These are phyloP conservation scores for Campopleginae sp. DNA, from an alignment of 2,888 invertebrate genomes.

Conservation along the genomic window DNA sequence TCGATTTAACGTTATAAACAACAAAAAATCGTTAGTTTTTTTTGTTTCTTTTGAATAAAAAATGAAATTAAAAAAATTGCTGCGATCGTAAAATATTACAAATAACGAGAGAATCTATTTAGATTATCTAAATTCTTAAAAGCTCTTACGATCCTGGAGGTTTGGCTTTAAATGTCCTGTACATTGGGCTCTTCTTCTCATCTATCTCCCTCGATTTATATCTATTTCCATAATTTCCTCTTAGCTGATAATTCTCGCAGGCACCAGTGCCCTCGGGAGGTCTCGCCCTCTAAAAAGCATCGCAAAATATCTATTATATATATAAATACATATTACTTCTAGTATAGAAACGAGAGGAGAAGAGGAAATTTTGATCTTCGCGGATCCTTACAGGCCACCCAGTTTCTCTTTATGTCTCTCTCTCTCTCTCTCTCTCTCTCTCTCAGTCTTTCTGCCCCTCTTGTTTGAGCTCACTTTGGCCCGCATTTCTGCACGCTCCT, in stretches of 20 bases:
- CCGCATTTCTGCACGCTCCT: slow-evolving; percentile 63
- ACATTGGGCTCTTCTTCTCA: slow-evolving; percentile 49
- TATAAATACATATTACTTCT: slow-evolving; percentile 42
- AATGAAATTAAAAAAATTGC: too few relatives aligned
- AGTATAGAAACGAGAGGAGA: slow-evolving; percentile 59
- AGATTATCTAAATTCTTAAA: not conserved
- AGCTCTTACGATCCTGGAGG: too few relatives aligned
- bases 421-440: not conserved
- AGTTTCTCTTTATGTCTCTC: not conserved
- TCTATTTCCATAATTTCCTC: slow-evolving; percentile 83
- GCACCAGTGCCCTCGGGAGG: slow-evolving; percentile 58
- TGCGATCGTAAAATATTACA: not conserved
- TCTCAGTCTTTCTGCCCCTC: not conserved
- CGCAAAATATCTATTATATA: slow-evolving; percentile 62
- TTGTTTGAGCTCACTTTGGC: slow-evolving; percentile 60
- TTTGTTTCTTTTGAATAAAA: too few relatives aligned
- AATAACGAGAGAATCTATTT: not conserved
- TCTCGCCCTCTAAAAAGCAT: slow-evolving; percentile 22
- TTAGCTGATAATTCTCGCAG: slow-evolving; percentile 81
- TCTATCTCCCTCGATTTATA: slow-evolving; percentile 78
- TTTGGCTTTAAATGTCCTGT: not conserved
- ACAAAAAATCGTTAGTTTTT: too few relatives aligned
- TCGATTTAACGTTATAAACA: not conserved
- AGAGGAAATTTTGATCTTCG: slow-evolving; percentile 63
- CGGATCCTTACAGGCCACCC: slow-evolving; percentile 38